These are phyloP conservation scores for Homalodisca vitripennis DNA, from an alignment of 1,140 invertebrate genomes.

Conservation along the genomic window DNA sequence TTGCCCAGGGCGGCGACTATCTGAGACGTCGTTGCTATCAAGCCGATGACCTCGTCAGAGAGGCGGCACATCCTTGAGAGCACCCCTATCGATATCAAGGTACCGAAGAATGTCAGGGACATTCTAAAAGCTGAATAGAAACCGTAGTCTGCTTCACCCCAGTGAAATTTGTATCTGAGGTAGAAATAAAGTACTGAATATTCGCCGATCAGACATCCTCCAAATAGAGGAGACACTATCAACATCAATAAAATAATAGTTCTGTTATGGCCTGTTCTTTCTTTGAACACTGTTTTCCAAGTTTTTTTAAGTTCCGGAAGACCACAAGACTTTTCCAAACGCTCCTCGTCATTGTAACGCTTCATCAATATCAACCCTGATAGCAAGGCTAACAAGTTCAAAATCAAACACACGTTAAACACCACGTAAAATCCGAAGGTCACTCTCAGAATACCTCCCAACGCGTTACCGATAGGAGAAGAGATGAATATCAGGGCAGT, in stretches of 20 bases:
- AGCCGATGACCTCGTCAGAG: conserved; percentile 37
- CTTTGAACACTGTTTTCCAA: conserved; percentile 1
- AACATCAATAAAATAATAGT: conserved; percentile 30
- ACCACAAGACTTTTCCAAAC: not conserved
- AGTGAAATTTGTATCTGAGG: conserved; percentile 39
- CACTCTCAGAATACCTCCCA: conserved; percentile 29
- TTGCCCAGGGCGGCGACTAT: conserved; percentile 32
- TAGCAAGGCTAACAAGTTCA: not conserved
- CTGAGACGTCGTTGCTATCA: conserved; percentile 35
- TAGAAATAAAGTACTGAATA: conserved; percentile 41
- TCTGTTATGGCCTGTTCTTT: conserved; percentile 23
- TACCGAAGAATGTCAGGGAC: conserved; percentile 34
- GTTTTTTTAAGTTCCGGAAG: not conserved
- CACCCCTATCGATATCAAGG: conserved; percentile 35
- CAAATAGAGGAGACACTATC: conserved; percentile 32
- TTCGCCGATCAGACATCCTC: conserved; percentile 37
- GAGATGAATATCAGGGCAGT: conserved; percentile 34
- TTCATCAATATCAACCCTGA: not conserved
- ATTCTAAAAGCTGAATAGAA: conserved; percentile 39
- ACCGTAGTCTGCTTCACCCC: conserved; percentile 39
- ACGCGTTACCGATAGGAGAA: conserved; percentile 30
- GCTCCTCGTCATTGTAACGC: not conserved
- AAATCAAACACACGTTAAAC: conserved; percentile 25
- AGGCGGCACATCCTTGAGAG: conserved; percentile 33
- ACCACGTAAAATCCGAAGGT: conserved; percentile 29